Conservation (phyloP, 2,113 vertebrate genomes). For the Machaerirhynchus nigripectus region DNA sequence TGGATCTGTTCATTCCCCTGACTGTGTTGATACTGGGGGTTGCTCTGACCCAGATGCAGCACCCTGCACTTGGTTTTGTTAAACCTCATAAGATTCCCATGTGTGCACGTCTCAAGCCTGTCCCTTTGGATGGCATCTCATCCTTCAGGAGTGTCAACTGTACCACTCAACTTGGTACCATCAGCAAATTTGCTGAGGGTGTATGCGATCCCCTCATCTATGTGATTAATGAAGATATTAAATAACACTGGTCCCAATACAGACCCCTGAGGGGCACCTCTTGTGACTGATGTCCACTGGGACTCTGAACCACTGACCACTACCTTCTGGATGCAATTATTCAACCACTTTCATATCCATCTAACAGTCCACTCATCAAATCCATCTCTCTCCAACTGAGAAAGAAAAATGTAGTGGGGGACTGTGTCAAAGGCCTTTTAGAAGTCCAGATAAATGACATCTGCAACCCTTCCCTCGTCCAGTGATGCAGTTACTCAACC, state of each 20-base stretch:
- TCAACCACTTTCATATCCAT: neutral
- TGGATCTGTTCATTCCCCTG: neutral
- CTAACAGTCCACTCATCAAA: neutral
- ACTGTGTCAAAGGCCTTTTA: neutral
- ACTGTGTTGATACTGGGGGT: rapidly evolving
- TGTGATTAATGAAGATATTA: neutral
- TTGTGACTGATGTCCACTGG: neutral
- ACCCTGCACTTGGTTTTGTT: neutral
- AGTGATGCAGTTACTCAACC: neutral
- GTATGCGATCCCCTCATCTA: neutral
- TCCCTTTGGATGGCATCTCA: neutral
- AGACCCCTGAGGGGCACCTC: neutral
- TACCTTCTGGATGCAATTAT: neutral
- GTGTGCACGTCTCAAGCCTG: neutral
- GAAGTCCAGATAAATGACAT: neutral
- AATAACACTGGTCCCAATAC: neutral
- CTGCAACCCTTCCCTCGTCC: neutral
- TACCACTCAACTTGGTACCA: neutral
- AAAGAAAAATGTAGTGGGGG: neutral
- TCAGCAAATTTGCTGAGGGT: neutral
- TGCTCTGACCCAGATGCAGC: neutral
- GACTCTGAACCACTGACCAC: neutral
- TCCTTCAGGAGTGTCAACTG: neutral
- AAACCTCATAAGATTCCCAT: rapidly evolving
- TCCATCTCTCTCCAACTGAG: neutral